Percentiles rank a stretch among this genome's conserved stretches.
These are phyloP conservation scores for Epinotia nisella DNA, from an alignment of 2,888 invertebrate species.

Conservation along the genomic window DNA sequence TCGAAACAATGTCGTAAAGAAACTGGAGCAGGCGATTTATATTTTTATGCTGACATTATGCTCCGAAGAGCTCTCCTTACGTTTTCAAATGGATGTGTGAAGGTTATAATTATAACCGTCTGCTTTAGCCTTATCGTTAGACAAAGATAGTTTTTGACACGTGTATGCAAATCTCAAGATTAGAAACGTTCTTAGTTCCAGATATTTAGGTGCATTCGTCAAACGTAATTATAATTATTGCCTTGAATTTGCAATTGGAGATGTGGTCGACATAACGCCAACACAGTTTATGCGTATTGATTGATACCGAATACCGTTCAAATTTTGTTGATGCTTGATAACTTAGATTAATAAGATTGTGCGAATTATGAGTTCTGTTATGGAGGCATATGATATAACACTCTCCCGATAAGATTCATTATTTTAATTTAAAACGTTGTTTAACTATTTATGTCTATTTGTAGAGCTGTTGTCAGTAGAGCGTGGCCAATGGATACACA, in stretches of 20 bases:
- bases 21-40: constrained; percentile 39
- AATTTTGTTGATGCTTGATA: not conserved
- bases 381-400: not conserved
- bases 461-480: not conserved
- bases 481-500: not conserved
- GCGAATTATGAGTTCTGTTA: not conserved
- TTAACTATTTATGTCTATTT: not conserved
- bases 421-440: not conserved
- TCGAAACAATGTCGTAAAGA: constrained; percentile 27
- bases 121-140: not conserved
- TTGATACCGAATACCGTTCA: no score
- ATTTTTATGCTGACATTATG: constrained; percentile 33
- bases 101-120: constrained; percentile 19
- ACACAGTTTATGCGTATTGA: no score
- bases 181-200: not conserved
- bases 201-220: constrained; percentile 54
- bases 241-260: constrained; percentile 37
- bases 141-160: constrained; percentile 11
- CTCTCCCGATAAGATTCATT: not conserved
- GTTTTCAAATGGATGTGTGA: constrained; percentile 16
- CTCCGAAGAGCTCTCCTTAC: constrained; percentile 32
- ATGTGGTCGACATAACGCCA: not conserved
- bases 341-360: not conserved
- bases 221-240: constrained; percentile 46
- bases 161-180: constrained; percentile 1